A percentile compares a stretch with the other conserved stretches of the same genome.
These are phyloP conservation scores for Helleia helle DNA, from an alignment of 2,888 invertebrate species.

Conservation along the genomic window DNA sequence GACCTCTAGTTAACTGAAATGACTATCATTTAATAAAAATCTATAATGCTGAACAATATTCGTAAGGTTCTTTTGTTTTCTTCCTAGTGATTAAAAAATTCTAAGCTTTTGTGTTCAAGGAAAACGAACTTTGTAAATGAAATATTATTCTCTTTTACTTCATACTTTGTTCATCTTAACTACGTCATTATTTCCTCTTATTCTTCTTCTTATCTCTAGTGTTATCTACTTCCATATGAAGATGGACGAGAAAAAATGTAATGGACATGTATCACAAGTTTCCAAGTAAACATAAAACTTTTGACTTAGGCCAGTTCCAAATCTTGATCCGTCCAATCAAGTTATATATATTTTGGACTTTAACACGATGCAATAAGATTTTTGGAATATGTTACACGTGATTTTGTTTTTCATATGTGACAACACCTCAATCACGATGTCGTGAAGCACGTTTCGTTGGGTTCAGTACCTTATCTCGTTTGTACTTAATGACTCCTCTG, in stretches of 20 bases:
- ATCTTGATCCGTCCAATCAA: conserved; percentile 36
- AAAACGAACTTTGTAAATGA: too few relatives aligned
- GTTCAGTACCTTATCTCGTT: conserved; percentile 47
- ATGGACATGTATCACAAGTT: conserved; percentile 12
- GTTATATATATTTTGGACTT: not conserved
- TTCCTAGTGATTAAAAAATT: too few relatives aligned
- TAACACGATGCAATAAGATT: not conserved
- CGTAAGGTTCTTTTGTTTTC: too few relatives aligned
- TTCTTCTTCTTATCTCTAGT: too few relatives aligned
- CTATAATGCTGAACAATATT: too few relatives aligned
- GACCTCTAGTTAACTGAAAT: too few relatives aligned
- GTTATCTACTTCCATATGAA: too few relatives aligned
- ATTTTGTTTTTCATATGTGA: conserved; percentile 38
- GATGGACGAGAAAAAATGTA: not conserved
- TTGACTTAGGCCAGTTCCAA: conserved; percentile 38
- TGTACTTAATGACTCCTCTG: conserved; percentile 53
- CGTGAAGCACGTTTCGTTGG: conserved; percentile 56
- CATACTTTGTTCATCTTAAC: too few relatives aligned
- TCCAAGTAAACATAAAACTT: conserved; percentile 36
- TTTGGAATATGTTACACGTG: conserved; percentile 8
- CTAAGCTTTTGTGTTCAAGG: too few relatives aligned
- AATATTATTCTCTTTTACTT: too few relatives aligned
- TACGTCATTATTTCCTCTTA: too few relatives aligned
- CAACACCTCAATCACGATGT: conserved; percentile 60
- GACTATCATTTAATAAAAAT: too few relatives aligned